phyloP scores from a whole-genome alignment of 2,888 invertebrate genomes.

The Brenthis hecate region DNA sequence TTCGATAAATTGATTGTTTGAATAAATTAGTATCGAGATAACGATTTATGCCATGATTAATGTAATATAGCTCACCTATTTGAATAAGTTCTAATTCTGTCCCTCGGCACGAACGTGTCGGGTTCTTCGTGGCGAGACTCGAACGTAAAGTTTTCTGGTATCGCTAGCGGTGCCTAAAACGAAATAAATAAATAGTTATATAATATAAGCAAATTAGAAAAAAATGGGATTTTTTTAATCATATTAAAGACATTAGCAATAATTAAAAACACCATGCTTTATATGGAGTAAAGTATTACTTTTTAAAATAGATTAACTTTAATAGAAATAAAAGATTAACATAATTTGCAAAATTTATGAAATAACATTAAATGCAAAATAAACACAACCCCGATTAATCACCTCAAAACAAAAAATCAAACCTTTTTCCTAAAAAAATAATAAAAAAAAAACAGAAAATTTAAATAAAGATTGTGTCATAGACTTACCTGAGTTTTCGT shows the following conservation, averaged over 20 bases:
- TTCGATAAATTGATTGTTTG: too few species aligned
- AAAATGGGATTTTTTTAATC: too few species aligned
- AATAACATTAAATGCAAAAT: too few species aligned
- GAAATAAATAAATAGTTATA: not conserved
- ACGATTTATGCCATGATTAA: not conserved
- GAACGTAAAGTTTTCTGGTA: slow-evolving; percentile 23
- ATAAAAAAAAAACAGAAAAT: not conserved
- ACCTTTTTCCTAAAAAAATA: not conserved
- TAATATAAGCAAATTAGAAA: not conserved
- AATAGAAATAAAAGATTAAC: too few species aligned
- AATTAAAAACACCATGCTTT: too few species aligned
- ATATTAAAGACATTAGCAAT: too few species aligned
- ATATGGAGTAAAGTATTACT: too few species aligned
- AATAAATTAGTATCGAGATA: not conserved
- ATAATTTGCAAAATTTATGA: too few species aligned
- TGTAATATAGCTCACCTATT: slow-evolving; percentile 9
- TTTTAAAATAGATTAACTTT: too few species aligned
- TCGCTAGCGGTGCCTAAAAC: slow-evolving; percentile 22
- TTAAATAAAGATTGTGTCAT: not conserved
- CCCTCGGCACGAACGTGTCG: slow-evolving; percentile 3
- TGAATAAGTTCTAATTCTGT: slow-evolving; percentile 17
- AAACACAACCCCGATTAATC: too few species aligned
- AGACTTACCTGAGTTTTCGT: slow-evolving; percentile 58
- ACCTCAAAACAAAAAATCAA: not conserved
- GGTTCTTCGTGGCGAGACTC: slow-evolving; percentile 19